phyloP scores from a whole-genome alignment of 2,888 invertebrate species.

The Spilosoma lubricipeda region DNA sequence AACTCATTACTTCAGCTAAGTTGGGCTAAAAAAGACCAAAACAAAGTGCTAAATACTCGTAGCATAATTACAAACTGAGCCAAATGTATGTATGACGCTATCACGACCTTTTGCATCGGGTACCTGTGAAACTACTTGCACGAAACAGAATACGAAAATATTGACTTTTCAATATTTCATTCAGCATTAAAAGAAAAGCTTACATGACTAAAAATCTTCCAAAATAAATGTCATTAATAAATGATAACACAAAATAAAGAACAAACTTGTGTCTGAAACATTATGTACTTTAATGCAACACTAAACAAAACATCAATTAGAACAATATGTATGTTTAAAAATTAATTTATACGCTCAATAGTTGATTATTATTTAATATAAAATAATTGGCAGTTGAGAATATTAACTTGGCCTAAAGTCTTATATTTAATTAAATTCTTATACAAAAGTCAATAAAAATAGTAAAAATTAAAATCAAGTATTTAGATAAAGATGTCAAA shows the following conservation, averaged over 20 bases:
- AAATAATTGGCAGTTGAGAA: constrained; percentile 76
- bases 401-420: constrained; percentile 71
- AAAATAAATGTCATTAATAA: constrained; percentile 82
- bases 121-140: constrained; percentile 76
- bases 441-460: constrained; percentile 44
- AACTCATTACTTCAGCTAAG: constrained; percentile 56
- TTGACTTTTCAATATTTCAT: constrained; percentile 50
- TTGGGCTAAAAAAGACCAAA: constrained; percentile 60
- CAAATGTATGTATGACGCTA: constrained; percentile 31
- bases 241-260: constrained; percentile 69
- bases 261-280: constrained; percentile 69
- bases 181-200: constrained; percentile 56
- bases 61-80: constrained; percentile 44
- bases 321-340: constrained; percentile 67
- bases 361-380: constrained; percentile 58
- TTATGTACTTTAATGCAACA: constrained; percentile 80
- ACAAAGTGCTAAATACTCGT: constrained; percentile 58
- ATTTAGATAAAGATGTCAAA: constrained; percentile 30
- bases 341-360: constrained; percentile 61
- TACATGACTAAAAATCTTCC: constrained; percentile 77
- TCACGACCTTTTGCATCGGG: constrained; percentile 50
- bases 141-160: constrained; percentile 65
- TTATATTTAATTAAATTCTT: constrained; percentile 52
- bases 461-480: constrained; percentile 32
- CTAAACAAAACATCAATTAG: constrained; percentile 78